These are phyloP conservation scores for Bombyx mandarina DNA, from an alignment of 1,140 invertebrate genomes.

Conservation along the genomic window DNA sequence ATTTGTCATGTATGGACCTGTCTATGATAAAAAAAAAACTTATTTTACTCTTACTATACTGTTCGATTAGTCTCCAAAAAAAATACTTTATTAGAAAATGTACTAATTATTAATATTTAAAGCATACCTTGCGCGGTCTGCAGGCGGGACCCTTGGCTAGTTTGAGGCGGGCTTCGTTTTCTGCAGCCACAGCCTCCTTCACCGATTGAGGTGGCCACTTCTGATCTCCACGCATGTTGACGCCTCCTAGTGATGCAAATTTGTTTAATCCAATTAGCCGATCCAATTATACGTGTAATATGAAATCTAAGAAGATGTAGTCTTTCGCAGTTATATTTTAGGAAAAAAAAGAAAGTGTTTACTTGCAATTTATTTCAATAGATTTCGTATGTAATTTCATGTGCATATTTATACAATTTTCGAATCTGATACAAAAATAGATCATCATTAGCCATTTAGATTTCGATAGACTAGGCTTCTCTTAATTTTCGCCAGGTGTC, in stretches of 20 bases:
- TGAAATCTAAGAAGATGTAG: no score
- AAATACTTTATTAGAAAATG: background rate
- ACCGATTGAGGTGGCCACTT: slow-evolving; percentile 87
- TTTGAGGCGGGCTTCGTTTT: slow-evolving; percentile 79
- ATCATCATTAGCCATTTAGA: no score
- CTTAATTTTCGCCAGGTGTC: no score
- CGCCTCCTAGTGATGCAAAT: slow-evolving; percentile 71
- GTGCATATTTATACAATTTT: no score
- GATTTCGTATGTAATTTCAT: no score
- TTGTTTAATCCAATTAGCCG: background rate
- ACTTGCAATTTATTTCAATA: no score
- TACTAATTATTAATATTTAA: background rate
- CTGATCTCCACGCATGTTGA: slow-evolving; percentile 84
- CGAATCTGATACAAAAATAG: no score
- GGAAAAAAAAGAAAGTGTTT: no score
- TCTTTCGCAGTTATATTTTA: no score
- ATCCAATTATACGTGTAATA: background rate
- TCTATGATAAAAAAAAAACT: background rate
- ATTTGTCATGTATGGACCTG: no score
- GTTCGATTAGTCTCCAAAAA: no score
- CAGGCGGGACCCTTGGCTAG: slow-evolving; percentile 81
- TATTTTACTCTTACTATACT: background rate
- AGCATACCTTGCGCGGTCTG: slow-evolving; percentile 74
- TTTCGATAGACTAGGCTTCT: no score
- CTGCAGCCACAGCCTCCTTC: slow-evolving; percentile 79